These are phyloP conservation scores for Drosophila melanocephala DNA, from an alignment of 2,888 invertebrate species.

Conservation along the genomic window DNA sequence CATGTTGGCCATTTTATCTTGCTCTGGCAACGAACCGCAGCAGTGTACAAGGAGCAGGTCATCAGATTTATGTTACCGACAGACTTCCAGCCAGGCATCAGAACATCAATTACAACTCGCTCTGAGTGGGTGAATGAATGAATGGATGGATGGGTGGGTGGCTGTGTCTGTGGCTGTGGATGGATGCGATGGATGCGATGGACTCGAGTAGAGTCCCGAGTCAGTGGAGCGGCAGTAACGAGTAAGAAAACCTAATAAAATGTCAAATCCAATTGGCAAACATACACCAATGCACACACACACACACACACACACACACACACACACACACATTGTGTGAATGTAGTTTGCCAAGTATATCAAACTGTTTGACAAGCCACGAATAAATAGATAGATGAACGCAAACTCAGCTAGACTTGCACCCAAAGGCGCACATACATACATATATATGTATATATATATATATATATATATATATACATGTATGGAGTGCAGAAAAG, in stretches of 20 bases:
- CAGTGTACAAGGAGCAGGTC: slow-evolving; percentile 42
- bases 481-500: slow-evolving; percentile 36
- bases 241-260: slow-evolving; percentile 80
- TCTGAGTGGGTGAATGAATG: slow-evolving; percentile 17
- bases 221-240: slow-evolving; percentile 76
- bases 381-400: slow-evolving; percentile 13
- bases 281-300: slow-evolving; percentile 44
- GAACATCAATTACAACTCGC: slow-evolving; percentile 74
- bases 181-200: neutral
- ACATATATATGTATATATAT: neutral
- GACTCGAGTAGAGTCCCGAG: neutral
- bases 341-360: slow-evolving; percentile 70
- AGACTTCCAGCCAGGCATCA: slow-evolving; percentile 54
- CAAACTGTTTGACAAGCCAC: slow-evolving; percentile 69
- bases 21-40: slow-evolving; percentile 15
- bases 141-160: neutral
- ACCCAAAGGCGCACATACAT: neutral
- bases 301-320: neutral
- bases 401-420: neutral
- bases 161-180: neutral
- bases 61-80: slow-evolving; percentile 75
- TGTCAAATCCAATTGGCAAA: slow-evolving; percentile 81
- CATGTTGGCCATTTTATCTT: slow-evolving; percentile 23
- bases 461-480: neutral
- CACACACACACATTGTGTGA: slow-evolving; percentile 33